These are phyloP conservation scores for Drosophila serrata DNA, from an alignment of 1,140 invertebrate genomes.

Conservation along the genomic window DNA sequence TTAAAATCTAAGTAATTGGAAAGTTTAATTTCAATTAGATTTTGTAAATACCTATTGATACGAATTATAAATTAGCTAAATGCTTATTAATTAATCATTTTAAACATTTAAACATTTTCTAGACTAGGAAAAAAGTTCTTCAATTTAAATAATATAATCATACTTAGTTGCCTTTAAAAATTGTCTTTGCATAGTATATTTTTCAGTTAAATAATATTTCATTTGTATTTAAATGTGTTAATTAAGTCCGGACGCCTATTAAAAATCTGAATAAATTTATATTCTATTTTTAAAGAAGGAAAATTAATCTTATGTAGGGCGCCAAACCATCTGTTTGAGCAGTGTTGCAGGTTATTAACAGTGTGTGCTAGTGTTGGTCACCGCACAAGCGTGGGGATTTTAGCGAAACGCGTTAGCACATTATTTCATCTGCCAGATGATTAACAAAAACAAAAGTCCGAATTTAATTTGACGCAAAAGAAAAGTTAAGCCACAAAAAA, in stretches of 20 bases:
- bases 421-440: slow-evolving; percentile 11
- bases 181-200: too few species aligned
- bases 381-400: not conserved
- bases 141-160: not conserved
- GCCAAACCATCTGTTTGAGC: slow-evolving; percentile 18
- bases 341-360: slow-evolving; percentile 12
- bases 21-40: too few species aligned
- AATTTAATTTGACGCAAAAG: slow-evolving; percentile 35
- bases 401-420: slow-evolving; percentile 17
- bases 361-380: slow-evolving; percentile 18
- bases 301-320: not conserved
- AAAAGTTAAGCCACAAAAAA: slow-evolving; percentile 6
- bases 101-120: not conserved
- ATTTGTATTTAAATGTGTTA: not conserved
- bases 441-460: slow-evolving; percentile 41
- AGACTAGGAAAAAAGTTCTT: not conserved
- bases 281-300: not conserved
- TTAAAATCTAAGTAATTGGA: too few species aligned
- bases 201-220: not conserved
- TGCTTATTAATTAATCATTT: not conserved
- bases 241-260: not conserved
- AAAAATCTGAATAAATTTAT: too few species aligned
- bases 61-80: too few species aligned
- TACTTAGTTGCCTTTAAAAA: not conserved
- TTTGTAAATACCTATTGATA: too few species aligned